phyloP scores from a whole-genome alignment of 2,113 vertebrate genomes.

The Mystacornis crossleyi region DNA sequence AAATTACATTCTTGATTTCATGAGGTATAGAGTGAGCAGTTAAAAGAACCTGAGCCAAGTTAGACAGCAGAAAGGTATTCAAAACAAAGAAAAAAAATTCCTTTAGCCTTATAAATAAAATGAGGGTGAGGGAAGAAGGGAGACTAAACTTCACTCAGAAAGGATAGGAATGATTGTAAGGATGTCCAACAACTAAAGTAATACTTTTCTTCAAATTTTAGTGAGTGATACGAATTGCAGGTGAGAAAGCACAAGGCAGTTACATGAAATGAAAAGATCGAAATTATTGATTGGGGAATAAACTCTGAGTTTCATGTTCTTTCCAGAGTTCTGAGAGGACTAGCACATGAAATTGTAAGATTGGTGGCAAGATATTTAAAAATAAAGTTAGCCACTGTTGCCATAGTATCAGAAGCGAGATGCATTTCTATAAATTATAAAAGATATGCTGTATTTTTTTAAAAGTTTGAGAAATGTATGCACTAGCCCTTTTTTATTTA shows the following conservation, averaged over 20 bases:
- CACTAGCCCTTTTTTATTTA: neutral
- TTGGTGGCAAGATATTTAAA: neutral
- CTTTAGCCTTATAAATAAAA: neutral
- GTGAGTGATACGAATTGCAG: neutral
- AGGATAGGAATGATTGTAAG: neutral
- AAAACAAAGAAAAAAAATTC: neutral
- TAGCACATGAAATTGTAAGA: neutral
- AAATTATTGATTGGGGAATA: neutral
- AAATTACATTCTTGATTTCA: neutral
- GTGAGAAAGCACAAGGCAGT: neutral
- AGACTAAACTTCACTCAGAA: neutral
- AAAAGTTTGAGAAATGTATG: neutral
- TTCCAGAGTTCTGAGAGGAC: neutral
- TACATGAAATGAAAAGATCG: neutral
- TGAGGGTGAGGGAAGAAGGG: neutral
- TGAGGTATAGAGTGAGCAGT: neutral
- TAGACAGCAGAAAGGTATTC: neutral
- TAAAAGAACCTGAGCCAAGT: neutral
- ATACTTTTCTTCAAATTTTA: neutral
- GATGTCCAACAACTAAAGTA: neutral
- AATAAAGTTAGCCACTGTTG: neutral
- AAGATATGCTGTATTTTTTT: rapidly evolving
- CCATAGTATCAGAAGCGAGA: neutral
- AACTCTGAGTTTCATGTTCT: neutral
- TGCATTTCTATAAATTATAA: neutral